These are phyloP conservation scores for Cosmia pyralina DNA, from an alignment of 2,888 invertebrate genomes.

Conservation along the genomic window DNA sequence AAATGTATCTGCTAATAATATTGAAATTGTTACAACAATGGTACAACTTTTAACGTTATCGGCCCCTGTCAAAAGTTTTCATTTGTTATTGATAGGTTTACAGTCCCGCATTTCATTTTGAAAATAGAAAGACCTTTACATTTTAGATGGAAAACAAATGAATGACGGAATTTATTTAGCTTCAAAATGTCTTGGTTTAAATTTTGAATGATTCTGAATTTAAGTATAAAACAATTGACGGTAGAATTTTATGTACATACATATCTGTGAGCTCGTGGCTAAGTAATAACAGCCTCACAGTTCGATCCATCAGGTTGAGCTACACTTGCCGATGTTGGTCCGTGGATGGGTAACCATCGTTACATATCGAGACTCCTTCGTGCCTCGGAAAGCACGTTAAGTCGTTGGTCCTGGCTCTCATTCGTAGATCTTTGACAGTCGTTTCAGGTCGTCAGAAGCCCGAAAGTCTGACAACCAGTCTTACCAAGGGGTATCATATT, in stretches of 20 bases:
- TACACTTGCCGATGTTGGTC: too few species aligned
- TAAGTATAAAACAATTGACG: not conserved
- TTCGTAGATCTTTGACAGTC: too few species aligned
- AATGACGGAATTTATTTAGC: not conserved
- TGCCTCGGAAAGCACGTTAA: too few species aligned
- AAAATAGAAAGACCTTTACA: conserved; percentile 5
- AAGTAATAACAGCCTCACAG: too few species aligned
- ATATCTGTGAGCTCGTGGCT: too few species aligned
- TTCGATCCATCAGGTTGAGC: too few species aligned
- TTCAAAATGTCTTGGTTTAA: not conserved
- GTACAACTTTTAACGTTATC: conserved; percentile 36
- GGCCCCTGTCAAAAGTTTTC: conserved; percentile 33
- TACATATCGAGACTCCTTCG: too few species aligned
- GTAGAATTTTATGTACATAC: not conserved
- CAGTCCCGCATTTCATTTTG: not conserved
- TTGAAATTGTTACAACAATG: conserved; percentile 29
- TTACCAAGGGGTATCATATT: too few species aligned
- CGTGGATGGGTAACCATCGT: too few species aligned
- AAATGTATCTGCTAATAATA: conserved; percentile 24
- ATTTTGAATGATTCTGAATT: not conserved
- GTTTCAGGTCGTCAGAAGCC: too few species aligned
- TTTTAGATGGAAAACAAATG: conserved; percentile 23
- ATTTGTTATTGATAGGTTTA: conserved; percentile 36
- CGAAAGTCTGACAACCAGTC: too few species aligned
- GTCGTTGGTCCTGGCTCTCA: too few species aligned